A percentile compares a stretch with the other conserved stretches of the same genome.
Evolutionary conservation across 1,140 invertebrate genomes (phyloP).

Genomic region (Neelides sp.): DNA sequence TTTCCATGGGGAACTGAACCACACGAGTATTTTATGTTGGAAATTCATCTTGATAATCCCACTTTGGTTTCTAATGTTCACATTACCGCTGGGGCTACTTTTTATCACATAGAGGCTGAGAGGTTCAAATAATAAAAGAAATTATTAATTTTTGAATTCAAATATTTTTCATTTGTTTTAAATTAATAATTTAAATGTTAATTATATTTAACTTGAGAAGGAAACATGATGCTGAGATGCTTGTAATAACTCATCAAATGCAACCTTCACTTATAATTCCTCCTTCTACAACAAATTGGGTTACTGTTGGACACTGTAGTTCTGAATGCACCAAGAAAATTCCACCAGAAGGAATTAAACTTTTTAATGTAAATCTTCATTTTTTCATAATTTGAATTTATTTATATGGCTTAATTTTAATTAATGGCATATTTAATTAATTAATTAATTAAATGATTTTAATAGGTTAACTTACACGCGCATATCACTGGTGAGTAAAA

Average conservation of each 20-base stretch:
- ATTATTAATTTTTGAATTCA: neutral
- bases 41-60: constrained; percentile 24
- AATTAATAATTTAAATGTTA: neutral
- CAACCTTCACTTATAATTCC: constrained; percentile 11
- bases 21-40: constrained; percentile 11
- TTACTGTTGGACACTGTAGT: constrained; percentile 13
- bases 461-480: no score
- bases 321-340: constrained; percentile 12
- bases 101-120: constrained; percentile 8
- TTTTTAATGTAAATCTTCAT: constrained; percentile 20
- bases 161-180: neutral
- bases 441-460: no score
- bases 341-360: constrained; percentile 10
- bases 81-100: neutral
- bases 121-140: constrained; percentile 5
- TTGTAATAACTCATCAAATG: neutral
- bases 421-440: neutral
- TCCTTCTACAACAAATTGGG: constrained; percentile 3
- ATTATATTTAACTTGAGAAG: constrained; percentile 5
- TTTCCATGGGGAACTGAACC: constrained; percentile 9
- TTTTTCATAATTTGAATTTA: neutral
- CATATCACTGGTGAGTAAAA: constrained; percentile 10
- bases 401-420: neutral
- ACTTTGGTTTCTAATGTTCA: neutral
- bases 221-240: constrained; percentile 15